Conservation (phyloP, 2,888 invertebrate species). For the Portevinia maculata region DNA sequence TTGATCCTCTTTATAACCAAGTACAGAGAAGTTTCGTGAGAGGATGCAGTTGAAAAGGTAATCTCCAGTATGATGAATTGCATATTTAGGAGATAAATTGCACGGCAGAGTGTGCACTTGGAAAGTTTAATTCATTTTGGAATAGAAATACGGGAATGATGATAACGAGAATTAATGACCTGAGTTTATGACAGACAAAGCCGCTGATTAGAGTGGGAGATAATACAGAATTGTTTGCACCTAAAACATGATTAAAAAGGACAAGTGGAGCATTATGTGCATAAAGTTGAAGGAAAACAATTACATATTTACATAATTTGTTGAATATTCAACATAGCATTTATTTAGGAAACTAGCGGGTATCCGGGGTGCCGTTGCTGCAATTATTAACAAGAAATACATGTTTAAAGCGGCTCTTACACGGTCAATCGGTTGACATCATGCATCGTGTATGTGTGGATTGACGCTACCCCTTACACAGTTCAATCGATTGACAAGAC, state of each 20-base stretch:
- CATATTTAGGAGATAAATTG: background rate
- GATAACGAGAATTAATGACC: background rate
- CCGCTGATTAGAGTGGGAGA: background rate
- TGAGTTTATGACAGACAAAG: background rate
- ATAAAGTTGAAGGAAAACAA: too few species aligned
- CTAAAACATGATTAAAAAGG: background rate
- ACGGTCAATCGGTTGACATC: too few species aligned
- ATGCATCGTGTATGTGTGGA: too few species aligned
- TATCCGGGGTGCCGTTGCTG: too few species aligned
- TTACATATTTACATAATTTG: too few species aligned
- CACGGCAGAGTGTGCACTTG: background rate
- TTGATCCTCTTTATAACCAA: background rate
- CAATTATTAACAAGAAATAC: too few species aligned
- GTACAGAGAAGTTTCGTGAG: background rate
- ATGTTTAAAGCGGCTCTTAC: too few species aligned
- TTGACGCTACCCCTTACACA: too few species aligned
- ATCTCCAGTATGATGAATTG: slow-evolving; percentile 4
- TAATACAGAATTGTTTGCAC: background rate
- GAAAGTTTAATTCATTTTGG: background rate
- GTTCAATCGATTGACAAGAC: too few species aligned
- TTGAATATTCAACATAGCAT: too few species aligned
- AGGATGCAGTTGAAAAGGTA: slow-evolving; percentile 26
- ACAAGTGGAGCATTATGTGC: background rate
- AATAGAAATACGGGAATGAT: background rate
- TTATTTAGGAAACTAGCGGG: too few species aligned